These are phyloP conservation scores for Griposia aprilina DNA, from an alignment of 2,888 invertebrate species.

Conservation along the genomic window DNA sequence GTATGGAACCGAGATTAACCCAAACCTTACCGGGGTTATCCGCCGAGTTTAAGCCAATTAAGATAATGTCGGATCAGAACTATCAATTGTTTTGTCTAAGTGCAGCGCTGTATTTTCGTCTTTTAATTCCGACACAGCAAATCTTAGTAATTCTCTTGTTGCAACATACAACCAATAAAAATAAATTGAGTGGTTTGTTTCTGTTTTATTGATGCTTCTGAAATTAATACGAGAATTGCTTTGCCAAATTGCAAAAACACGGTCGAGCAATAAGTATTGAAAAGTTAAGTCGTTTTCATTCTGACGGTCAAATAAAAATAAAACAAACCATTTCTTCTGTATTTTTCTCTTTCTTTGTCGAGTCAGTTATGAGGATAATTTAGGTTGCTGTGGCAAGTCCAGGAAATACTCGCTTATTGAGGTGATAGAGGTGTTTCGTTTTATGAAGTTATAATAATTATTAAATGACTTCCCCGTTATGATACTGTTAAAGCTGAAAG, in stretches of 20 bases:
- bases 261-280: not conserved
- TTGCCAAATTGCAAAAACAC: not conserved
- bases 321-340: not conserved
- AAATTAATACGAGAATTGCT: slow-evolving; percentile 13
- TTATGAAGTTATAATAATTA: not conserved
- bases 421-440: not conserved
- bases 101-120: not conserved
- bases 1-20: slow-evolving; percentile 43
- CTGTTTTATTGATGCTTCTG: slow-evolving; percentile 12
- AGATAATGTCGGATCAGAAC: slow-evolving; percentile 22
- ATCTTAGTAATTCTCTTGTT: not conserved
- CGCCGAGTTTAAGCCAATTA: slow-evolving; percentile 21
- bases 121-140: not conserved
- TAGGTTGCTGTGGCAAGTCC: not conserved
- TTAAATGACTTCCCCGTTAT: not conserved
- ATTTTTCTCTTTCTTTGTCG: not conserved
- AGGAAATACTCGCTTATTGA: slow-evolving; percentile 5
- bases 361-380: not conserved
- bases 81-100: not conserved
- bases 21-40: slow-evolving; percentile 53
- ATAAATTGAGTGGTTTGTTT: not conserved
- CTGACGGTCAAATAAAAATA: not conserved
- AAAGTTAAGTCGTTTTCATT: not conserved
- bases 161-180: not conserved
- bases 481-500: not conserved